These are phyloP conservation scores for Centropus bengalensis DNA, from an alignment of 2,113 vertebrate species.

Conservation along the genomic window DNA sequence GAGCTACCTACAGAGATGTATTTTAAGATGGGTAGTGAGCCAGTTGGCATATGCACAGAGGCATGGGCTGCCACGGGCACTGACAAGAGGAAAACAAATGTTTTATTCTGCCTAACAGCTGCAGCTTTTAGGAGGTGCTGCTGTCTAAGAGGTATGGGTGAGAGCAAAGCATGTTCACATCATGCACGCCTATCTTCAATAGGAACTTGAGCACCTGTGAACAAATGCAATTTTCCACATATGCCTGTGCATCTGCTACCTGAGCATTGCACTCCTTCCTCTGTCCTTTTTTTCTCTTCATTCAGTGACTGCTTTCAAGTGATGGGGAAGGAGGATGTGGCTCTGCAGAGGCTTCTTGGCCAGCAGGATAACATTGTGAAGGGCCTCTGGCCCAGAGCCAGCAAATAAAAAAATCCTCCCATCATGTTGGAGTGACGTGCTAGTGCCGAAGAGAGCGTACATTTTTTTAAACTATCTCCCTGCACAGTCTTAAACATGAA, in stretches of 20 bases:
- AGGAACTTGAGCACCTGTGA: background rate
- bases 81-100: background rate
- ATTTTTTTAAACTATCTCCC: background rate
- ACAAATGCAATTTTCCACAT: background rate
- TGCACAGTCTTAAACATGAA: background rate
- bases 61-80: rapidly evolving
- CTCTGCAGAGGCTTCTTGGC: background rate
- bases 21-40: background rate
- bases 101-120: background rate
- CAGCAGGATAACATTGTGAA: background rate
- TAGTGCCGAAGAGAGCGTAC: background rate
- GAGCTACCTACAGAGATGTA: background rate
- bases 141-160: background rate
- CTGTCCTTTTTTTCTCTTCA: background rate
- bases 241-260: background rate
- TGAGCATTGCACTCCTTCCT: background rate
- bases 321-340: background rate
- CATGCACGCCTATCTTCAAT: background rate
- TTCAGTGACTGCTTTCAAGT: background rate
- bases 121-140: background rate
- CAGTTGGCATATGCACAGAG: background rate
- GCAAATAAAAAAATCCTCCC: background rate
- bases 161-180: background rate
- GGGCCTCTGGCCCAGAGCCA: background rate
- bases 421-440: background rate